A percentile compares a stretch with the other conserved stretches of the same genome.
These are phyloP conservation scores for Diplazon laetatorius DNA, from an alignment of 2,888 invertebrate species.

Conservation along the genomic window DNA sequence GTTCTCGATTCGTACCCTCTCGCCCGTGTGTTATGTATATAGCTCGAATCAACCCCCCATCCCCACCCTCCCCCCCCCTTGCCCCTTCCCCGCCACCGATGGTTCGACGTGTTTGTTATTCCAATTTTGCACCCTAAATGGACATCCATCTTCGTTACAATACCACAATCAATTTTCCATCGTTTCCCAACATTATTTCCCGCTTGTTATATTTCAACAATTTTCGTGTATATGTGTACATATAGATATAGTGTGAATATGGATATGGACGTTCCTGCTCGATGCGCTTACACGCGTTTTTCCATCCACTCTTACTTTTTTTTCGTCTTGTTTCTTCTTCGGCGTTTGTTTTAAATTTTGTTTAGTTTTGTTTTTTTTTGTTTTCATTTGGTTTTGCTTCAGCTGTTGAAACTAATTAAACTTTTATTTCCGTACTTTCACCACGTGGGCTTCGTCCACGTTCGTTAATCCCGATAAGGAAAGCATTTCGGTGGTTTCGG, in stretches of 20 bases:
- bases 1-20: conserved; percentile 21
- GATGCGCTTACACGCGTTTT: conserved; percentile 2
- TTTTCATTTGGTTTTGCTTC: not conserved
- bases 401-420: not conserved
- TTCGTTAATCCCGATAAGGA: not conserved
- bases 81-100: too few relatives aligned
- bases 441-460: not conserved
- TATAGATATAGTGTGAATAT: too few relatives aligned
- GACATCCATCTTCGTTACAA: conserved; percentile 5
- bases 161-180: conserved; percentile 14
- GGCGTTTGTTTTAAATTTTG: too few relatives aligned
- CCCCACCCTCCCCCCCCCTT: too few relatives aligned
- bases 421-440: conserved; percentile 8
- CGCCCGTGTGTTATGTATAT: not conserved
- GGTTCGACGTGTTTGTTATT: conserved; percentile 3
- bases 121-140: not conserved
- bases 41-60: not conserved
- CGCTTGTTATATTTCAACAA: too few relatives aligned
- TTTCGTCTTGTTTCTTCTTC: not conserved
- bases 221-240: too few relatives aligned
- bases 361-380: not conserved
- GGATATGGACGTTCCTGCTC: not conserved
- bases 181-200: too few relatives aligned
- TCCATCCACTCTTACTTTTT: conserved; percentile 17
- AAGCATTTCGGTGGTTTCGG: not conserved